phyloP scores from a whole-genome alignment of 2,113 vertebrate species.

The Physeter macrocephalus region DNA sequence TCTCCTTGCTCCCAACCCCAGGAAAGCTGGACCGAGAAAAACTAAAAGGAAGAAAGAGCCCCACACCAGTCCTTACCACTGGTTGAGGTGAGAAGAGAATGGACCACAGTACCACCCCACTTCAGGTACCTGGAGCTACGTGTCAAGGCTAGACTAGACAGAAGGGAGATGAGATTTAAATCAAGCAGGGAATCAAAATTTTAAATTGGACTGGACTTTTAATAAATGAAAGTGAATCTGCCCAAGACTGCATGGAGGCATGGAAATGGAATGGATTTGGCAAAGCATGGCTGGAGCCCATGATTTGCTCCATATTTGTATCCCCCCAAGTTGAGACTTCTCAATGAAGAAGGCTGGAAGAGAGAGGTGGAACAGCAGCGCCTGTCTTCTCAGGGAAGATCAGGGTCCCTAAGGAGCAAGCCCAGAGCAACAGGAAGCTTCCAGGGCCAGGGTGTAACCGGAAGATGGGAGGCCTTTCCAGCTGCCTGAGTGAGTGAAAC shows the following conservation, averaged over 20 bases:
- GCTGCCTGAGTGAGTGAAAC: neutral
- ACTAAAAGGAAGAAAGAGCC: neutral
- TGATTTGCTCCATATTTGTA: rapidly evolving
- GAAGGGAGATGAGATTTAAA: neutral
- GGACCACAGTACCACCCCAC: neutral
- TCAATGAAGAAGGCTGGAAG: neutral
- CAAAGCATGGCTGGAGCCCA: neutral
- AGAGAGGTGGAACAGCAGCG: neutral
- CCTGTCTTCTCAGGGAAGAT: neutral
- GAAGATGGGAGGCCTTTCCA: neutral
- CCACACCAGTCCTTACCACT: neutral
- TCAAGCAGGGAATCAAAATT: neutral
- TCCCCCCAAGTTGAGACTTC: neutral
- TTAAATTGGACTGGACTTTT: neutral
- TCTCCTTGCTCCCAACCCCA: neutral
- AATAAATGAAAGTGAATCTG: neutral
- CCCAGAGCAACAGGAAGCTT: neutral
- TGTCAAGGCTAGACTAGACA: neutral
- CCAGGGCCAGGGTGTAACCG: neutral
- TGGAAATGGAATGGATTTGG: neutral
- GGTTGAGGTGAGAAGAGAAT: neutral
- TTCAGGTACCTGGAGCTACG: neutral
- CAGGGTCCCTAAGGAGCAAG: neutral
- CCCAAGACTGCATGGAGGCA: neutral
- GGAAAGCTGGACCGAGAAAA: neutral